phyloP scores from a whole-genome alignment of 1,140 invertebrate genomes.

The Drosophila baimaii region DNA sequence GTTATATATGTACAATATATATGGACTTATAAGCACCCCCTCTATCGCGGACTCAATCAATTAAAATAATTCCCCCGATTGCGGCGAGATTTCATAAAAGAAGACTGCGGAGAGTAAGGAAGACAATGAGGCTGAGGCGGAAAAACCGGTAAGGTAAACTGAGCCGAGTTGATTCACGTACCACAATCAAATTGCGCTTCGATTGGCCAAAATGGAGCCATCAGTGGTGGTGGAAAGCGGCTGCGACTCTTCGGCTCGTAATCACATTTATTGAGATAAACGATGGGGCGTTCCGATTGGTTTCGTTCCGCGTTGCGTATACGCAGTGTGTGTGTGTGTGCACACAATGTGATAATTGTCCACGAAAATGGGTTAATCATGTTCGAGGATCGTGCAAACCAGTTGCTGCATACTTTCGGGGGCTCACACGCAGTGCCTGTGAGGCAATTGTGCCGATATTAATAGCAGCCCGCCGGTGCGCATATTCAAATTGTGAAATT shows the following conservation, averaged over 20 bases:
- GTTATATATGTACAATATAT: not conserved
- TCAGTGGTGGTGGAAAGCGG: constrained; percentile 62
- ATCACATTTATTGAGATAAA: constrained; percentile 64
- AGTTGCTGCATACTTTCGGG: constrained; percentile 33
- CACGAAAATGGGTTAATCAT: constrained; percentile 54
- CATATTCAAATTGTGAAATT: constrained; percentile 33
- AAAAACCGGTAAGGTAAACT: constrained; percentile 46
- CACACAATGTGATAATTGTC: constrained; percentile 56
- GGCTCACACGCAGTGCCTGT: too few relatives aligned
- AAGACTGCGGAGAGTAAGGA: constrained; percentile 35
- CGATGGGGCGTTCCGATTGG: constrained; percentile 50
- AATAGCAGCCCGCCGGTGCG: not conserved
- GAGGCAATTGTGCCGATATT: constrained; percentile 15
- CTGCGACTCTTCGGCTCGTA: constrained; percentile 40
- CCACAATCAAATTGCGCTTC: constrained; percentile 67
- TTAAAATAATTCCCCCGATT: constrained; percentile 81
- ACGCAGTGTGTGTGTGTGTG: constrained; percentile 41
- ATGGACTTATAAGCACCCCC: constrained; percentile 11
- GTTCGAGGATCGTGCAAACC: constrained; percentile 1
- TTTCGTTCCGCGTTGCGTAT: constrained; percentile 46
- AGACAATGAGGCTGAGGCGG: constrained; percentile 54
- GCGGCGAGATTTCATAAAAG: constrained; percentile 55
- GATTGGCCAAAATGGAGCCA: constrained; percentile 75
- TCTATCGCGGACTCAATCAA: constrained; percentile 59
- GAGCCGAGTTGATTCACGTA: constrained; percentile 60